Percentiles rank a stretch among this genome's conserved stretches.
Evolutionary conservation across 2,113 vertebrate genomes (phyloP).

Genomic region (Oostethus manadensis): DNA sequence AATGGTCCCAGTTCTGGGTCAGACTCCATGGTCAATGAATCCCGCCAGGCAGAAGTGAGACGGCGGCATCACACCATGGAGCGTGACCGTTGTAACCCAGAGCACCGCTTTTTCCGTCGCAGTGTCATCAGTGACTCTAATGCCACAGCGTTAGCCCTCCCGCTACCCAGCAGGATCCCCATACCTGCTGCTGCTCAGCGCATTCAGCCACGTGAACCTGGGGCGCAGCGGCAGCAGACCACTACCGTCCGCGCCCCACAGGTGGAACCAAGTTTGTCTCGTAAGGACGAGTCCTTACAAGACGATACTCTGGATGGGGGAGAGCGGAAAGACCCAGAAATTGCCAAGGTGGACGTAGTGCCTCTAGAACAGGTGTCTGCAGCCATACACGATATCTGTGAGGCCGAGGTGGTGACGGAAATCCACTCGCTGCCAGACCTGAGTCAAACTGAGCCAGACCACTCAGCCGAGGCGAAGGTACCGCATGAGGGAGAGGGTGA

Average conservation of each 20-base stretch:
- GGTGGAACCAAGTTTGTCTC: slow-evolving; percentile 23
- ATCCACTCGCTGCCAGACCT: slow-evolving; percentile 30
- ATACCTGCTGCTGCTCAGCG: slow-evolving; percentile 69
- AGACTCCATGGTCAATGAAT: slow-evolving; percentile 83
- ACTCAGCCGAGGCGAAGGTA: slow-evolving; percentile 38
- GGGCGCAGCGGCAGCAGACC: slow-evolving; percentile 28
- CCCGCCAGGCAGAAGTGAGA: slow-evolving; percentile 78
- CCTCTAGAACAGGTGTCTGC: slow-evolving; percentile 40
- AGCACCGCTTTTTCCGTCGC: slow-evolving; percentile 94
- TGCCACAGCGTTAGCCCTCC: slow-evolving; percentile 88
- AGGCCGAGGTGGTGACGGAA: slow-evolving; percentile 39
- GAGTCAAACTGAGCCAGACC: slow-evolving; percentile 49
- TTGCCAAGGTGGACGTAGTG: slow-evolving; percentile 39
- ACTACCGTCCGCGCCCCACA: slow-evolving; percentile 8
- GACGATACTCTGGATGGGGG: slow-evolving; percentile 11
- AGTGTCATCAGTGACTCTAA: slow-evolving; percentile 98
- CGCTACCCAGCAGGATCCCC: slow-evolving; percentile 78
- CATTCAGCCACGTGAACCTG: slow-evolving; percentile 42
- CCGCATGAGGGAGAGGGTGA: slow-evolving; percentile 51
- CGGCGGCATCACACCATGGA: slow-evolving; percentile 97
- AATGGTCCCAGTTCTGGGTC: slow-evolving; percentile 89
- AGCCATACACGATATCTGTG: slow-evolving; percentile 37
- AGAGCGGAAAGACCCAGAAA: slow-evolving; percentile 25
- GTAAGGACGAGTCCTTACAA: slow-evolving; percentile 33
- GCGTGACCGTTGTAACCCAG: slow-evolving; percentile 83